Base-by-base conservation (phyloP, 2,113 vertebrate genomes). In the Ptilorrhoa leucosticta region DNA sequence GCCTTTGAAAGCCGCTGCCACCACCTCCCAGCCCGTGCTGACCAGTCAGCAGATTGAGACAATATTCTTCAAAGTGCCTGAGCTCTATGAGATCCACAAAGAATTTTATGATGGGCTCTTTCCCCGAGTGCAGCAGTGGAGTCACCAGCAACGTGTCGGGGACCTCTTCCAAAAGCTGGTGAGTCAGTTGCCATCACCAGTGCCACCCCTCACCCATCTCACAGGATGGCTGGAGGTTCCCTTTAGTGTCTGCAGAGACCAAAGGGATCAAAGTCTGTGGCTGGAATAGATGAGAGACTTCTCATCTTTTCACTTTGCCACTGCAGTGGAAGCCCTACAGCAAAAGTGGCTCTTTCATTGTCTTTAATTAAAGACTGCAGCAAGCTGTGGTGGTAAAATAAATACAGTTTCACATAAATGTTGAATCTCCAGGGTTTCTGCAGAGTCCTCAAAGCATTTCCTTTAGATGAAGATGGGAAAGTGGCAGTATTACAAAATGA, bases 31-130 rank as follows among this genome's bases (percentile, higher is more conserved):
- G 98, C 99, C 99, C 0, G 99, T 99, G 87, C 98, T 99, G 95
- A 98, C 98, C 4, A 97, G 98, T 65, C 98, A 99, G 95, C 99
- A 99, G 98, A 99, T 99, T 22, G 99, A 99, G 97, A 99, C 99
- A 95, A 99, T 99, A 98, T 99, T 99, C 98, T 99, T 99, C 98
- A 99, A 99, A 98, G 99, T 99, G 98, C 99, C 99, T 95, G 99
- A 99, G 97, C 99, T 99, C 89, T 99, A 99, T 1, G 99, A 99
- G 98, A 99, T 99, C 97, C 99, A 99, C 98, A 99, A 99, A 87
- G 99, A 99, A 64, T 99, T 99, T 97, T 99, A 99, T 5, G 99
- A 99, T 5, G 98, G 98, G 69, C 99, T 99, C 24, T 94, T 99
- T 7, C 99, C 99, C 54, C 98, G 99, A 2, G 99, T 99, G 83